Base-by-base conservation (phyloP, 1,140 invertebrate genomes). In the Stratiolaelaps scimitus region DNA sequence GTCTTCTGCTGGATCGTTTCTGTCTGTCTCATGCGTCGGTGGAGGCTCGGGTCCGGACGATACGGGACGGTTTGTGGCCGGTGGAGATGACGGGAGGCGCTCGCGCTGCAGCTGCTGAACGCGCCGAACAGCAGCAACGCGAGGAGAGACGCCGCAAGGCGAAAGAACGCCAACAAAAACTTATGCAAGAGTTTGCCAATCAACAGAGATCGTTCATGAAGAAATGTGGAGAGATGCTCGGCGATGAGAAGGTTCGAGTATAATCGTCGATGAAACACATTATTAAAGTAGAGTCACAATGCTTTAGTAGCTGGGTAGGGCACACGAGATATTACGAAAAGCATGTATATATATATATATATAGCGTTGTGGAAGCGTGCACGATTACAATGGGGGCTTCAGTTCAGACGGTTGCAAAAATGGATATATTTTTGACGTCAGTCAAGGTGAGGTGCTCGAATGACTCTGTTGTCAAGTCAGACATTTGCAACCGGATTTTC, bases 171-270 rank as follows among this genome's bases (percentile, higher is more conserved):
- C 91, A 95, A 73, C 83, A 88, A 71, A 88, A 89, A 73, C 75
- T 96, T 60, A 92, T 96, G 86, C 85, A 84, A 43, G 88, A 95
- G 71, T 94, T 95, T 80, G 88, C 88, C 0, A 84, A 84, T 19
- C 85, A 87, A 68, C 92, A 94, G 76, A 87, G 88, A 72, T 85
- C 88, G 72, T 95, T 95, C 75, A 86, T 94, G 84, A 84, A 89
- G 72, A 83, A 85, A 69, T 46, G 66, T 48, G 28, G 43, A 48
- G 43, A 67, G 29, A 45, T 48, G 20, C 26, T 66, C 1, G 34
- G 28, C 23, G 67, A 67, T 26, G 64, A 66, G 15, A 30, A 23
- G 26, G 26, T 29, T n/a, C n/a, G n/a, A n/a, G n/a, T n/a, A n/a
- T n/a, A n/a, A n/a, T n/a, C n/a, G n/a, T n/a, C n/a, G n/a, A n/a